phyloP scores from a whole-genome alignment of 2,113 vertebrate species.

The Struthio camelus region DNA sequence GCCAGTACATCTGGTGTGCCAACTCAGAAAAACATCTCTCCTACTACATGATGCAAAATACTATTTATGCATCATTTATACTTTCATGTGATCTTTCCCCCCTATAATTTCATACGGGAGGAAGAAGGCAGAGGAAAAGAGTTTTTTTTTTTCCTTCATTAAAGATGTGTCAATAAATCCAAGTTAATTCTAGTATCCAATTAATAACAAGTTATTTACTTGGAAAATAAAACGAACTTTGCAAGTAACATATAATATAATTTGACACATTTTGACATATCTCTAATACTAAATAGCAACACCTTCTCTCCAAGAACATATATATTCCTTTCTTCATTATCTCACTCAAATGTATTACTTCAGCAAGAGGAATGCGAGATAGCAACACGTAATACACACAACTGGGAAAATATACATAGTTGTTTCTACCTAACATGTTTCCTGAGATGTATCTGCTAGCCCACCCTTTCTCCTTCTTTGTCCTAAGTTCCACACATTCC shows the following conservation, averaged over 20 bases:
- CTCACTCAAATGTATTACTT: not conserved
- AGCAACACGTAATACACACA: not conserved
- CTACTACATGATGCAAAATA: not conserved
- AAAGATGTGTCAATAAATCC: not conserved
- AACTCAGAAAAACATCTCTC: not conserved
- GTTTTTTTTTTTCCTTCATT: not conserved
- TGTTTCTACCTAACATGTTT: not conserved
- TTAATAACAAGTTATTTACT: not conserved
- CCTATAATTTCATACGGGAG: not conserved
- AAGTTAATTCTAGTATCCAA: not conserved
- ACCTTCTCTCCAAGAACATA: not conserved
- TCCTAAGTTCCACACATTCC: not conserved
- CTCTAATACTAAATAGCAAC: not conserved
- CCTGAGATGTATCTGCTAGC: not conserved
- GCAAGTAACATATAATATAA: not conserved
- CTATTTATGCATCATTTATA: slow-evolving; percentile 2
- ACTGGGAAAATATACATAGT: not conserved
- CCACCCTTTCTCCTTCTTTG: no score
- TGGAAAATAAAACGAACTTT: not conserved
- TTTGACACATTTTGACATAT: not conserved
- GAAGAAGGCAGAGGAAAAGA: not conserved
- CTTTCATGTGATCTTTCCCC: not conserved
- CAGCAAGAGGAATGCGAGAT: not conserved
- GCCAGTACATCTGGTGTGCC: not conserved
- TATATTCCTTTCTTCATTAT: not conserved